Conservation (phyloP, 2,888 invertebrate genomes). For the Thyatira batis region DNA sequence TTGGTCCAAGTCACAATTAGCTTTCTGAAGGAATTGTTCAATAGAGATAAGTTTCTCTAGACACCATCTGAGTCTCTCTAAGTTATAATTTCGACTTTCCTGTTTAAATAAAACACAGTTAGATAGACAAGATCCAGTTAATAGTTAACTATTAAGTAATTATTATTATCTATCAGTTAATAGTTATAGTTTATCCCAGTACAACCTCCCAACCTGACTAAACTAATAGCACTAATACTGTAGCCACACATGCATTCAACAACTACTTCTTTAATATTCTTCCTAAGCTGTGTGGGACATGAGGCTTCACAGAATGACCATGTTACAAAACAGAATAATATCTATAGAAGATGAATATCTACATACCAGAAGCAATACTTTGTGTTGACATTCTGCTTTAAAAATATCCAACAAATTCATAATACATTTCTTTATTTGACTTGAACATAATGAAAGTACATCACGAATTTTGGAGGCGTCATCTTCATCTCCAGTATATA, state of each 20-base stretch:
- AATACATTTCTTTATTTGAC: constrained; percentile 70
- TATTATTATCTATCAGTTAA: too few relatives aligned
- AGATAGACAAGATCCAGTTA: too few relatives aligned
- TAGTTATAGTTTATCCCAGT: too few relatives aligned
- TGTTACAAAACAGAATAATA: neutral
- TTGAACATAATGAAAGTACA: constrained; percentile 61
- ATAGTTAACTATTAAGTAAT: too few relatives aligned
- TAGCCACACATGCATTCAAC: too few relatives aligned
- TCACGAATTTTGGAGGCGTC: constrained; percentile 45
- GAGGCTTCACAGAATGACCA: too few relatives aligned
- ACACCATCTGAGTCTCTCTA: constrained; percentile 71
- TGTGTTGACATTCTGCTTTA: constrained; percentile 54
- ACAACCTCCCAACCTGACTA: too few relatives aligned
- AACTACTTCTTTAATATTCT: too few relatives aligned
- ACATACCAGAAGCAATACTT: constrained; percentile 51
- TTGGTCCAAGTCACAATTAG: constrained; percentile 9
- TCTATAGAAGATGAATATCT: neutral
- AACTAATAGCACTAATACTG: too few relatives aligned
- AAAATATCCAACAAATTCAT: constrained; percentile 63
- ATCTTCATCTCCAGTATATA: constrained; percentile 23
- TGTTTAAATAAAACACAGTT: constrained; percentile 25
- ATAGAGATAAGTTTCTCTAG: constrained; percentile 52
- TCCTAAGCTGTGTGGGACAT: too few relatives aligned
- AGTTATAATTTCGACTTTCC: constrained; percentile 65
- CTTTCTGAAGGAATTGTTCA: constrained; percentile 41